Base-by-base conservation (phyloP, 2,888 invertebrate genomes). In the Pandemis corylana region DNA sequence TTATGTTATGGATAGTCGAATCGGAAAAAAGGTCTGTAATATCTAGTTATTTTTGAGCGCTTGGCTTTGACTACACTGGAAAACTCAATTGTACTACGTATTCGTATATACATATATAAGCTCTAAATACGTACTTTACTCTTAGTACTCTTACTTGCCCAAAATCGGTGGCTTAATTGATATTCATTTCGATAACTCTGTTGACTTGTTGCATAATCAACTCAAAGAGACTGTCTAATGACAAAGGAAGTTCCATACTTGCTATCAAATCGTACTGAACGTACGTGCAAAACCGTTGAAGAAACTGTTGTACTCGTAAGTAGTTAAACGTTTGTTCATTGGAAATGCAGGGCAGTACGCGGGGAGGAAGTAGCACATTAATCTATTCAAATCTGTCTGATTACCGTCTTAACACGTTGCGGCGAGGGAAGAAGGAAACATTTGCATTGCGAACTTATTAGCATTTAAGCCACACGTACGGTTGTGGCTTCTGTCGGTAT, bases 341-440 rank as follows among this genome's bases (percentile, higher is more conserved):
- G 77, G 79, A 77, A 80, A 78, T 76, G 78, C 79, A 76, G 78
- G 78, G 78, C 76, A 63, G 41, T 56, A 44, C 75, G 72, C 78
- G 72, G 76, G 80, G 81, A 84, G 84, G 85, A 84, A 84, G 85
- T 80, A 77, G 67, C 71, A 70, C 72, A 78, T 82, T 80, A 80
- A 83, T 82, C 82, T 83, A 82, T 85, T 84, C 78, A 82, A 82
- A 84, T 83, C 80, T 80, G 80, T 79, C 80, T 82, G 79, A 83
- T 84, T 81, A 75, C 28, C 62, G 62, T 41, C 51, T 13, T 66
- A 70, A 69, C 65, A 61, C 59, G 74, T 51, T 65, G 51, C 49
- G 36, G 49, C n/a, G 56, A 36, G 20, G 49, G 64, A 72, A 71
- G 72, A 64, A 68, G 36, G 59, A 56, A 72, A 64, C 66, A 63